Evolutionary conservation across 1,140 invertebrate genomes (phyloP), one percentile per base, ranked within the genome.

Genomic region (Zaprionus vittiger): DNA sequence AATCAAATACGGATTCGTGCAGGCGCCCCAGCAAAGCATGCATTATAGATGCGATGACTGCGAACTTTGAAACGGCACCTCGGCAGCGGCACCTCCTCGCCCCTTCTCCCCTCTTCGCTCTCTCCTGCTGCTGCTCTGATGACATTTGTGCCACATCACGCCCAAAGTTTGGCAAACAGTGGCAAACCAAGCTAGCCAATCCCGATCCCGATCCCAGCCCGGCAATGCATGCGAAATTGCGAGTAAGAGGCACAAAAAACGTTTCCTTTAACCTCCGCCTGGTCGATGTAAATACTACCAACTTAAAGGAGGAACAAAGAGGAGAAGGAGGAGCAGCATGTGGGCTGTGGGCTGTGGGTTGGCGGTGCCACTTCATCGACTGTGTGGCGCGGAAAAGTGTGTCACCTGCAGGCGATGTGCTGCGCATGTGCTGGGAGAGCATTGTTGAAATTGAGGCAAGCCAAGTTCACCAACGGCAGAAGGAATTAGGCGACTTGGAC

Each of bases 161-260:
- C 75, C 75, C 79, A 69, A 47, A 75, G 56, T 61, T 81, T 60
- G 61, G 44, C 63, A 77, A 77, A 65, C 74, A 73, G 20, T 28
- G 69, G 37, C 62, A 73, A 77, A 66, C 68, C 74, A 49, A 28
- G 41, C 38, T 24, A 20, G 49, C 66, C 49, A 64, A 73, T 55
- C 69, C 68, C 41, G 41, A 47, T 64, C 24, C 47, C 31, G 67
- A 60, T 54, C 12, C 65, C 68, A 20, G 72, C 57, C 55, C 38
- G 80, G 62, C 84, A 87, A 87, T 87, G 81, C 84, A 87, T 89
- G 81, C 72, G 69, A 87, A 87, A 87, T 87, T 83, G 41, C 41
- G 57, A 73, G 71, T 83, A 74, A 62, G 24, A 79, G 63, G 55
- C 65, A 73, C 41, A 57, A 49, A 72, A 73, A 52, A 64, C 59